Conservation (phyloP, 1,140 invertebrate species). For the Spodoptera frugiperda region DNA sequence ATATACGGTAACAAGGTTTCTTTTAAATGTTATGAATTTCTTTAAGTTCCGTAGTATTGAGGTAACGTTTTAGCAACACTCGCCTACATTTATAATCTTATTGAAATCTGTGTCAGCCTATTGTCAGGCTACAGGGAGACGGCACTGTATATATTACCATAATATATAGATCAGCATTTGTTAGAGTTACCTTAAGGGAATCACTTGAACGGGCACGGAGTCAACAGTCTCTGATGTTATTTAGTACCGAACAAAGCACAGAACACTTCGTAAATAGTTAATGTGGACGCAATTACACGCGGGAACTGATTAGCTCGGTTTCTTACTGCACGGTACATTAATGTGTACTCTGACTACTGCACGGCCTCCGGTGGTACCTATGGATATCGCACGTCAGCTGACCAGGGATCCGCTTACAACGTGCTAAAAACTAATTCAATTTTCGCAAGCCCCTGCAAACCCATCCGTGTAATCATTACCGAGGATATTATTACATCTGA, state of each 20-base stretch:
- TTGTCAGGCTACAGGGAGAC: too few relatives aligned
- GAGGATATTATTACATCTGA: slow-evolving; percentile 1
- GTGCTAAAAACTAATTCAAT: slow-evolving; percentile 4
- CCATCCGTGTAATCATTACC: not conserved
- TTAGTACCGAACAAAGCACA: not conserved
- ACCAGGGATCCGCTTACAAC: not conserved
- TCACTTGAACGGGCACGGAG: not conserved
- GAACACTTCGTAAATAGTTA: not conserved
- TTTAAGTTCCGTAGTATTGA: too few relatives aligned
- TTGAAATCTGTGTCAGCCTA: too few relatives aligned
- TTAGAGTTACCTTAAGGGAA: not conserved
- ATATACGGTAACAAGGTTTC: too few relatives aligned
- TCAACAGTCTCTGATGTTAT: not conserved
- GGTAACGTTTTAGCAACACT: too few relatives aligned
- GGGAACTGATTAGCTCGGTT: not conserved
- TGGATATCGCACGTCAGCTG: slow-evolving; percentile 3
- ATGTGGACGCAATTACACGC: not conserved
- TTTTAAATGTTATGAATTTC: too few relatives aligned
- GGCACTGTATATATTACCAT: too few relatives aligned
- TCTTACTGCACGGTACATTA: not conserved
- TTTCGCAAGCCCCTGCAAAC: not conserved
- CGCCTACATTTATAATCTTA: too few relatives aligned
- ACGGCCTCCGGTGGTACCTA: not conserved
- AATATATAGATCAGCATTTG: too few relatives aligned
- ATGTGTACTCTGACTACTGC: too few relatives aligned